Evolutionary conservation across 2,888 invertebrate genomes (phyloP).

Genomic region (Bombylius major): DNA sequence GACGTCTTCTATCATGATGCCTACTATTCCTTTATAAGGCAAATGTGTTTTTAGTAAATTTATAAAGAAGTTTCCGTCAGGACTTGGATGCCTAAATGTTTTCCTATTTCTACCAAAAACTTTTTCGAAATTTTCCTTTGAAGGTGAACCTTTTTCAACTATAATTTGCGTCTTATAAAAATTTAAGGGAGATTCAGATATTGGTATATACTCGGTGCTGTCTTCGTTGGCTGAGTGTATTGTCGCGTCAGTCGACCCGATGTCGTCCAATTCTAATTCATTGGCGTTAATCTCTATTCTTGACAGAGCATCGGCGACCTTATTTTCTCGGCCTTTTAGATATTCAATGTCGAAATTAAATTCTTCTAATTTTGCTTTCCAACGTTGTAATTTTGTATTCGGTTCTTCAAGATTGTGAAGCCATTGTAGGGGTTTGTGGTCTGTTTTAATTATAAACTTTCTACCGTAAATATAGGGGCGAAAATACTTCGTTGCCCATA

Average conservation of each 20-base stretch:
- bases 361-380: conserved; percentile 18
- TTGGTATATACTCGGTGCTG: not conserved
- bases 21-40: too few relatives aligned
- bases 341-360: conserved; percentile 15
- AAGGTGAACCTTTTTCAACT: not conserved
- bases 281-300: conserved; percentile 1
- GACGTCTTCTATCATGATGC: too few relatives aligned
- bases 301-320: conserved; percentile 7
- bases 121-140: too few relatives aligned
- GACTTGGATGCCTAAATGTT: too few relatives aligned
- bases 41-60: too few relatives aligned
- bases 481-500: conserved; percentile 25
- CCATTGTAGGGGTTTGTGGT: conserved; percentile 29
- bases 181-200: not conserved
- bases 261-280: not conserved
- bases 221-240: too few relatives aligned
- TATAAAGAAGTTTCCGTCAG: too few relatives aligned
- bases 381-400: conserved; percentile 22
- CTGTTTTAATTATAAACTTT: conserved; percentile 27
- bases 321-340: conserved; percentile 12
- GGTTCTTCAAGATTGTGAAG: conserved; percentile 28
- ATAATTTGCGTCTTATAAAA: not conserved
- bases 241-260: not conserved
- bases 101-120: too few relatives aligned
- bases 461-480: conserved; percentile 24